Percentiles rank a stretch among this genome's conserved stretches.
Evolutionary conservation across 2,113 vertebrate species (phyloP).

Genomic region (Pongo abelii): DNA sequence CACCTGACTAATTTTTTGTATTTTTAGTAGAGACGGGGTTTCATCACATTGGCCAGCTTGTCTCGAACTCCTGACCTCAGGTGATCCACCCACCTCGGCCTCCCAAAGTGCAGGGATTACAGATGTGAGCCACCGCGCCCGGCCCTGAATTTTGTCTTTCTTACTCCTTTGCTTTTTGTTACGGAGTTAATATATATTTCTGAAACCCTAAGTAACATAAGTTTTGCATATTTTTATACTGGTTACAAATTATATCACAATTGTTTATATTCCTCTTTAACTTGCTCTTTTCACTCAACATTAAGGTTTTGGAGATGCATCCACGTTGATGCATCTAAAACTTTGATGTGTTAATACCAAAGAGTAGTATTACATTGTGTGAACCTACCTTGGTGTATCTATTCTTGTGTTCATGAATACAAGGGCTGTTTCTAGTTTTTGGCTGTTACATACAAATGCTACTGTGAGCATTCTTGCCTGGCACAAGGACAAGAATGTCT

Average conservation of each 20-base stretch:
- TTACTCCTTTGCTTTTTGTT: not conserved
- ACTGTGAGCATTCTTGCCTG: not conserved
- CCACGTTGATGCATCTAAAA: not conserved
- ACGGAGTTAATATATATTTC: not conserved
- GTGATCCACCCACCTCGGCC: not conserved
- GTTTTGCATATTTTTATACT: not conserved
- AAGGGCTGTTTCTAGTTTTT: not conserved
- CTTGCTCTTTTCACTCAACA: not conserved
- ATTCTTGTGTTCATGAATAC: fast-evolving
- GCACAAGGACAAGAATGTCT: not conserved
- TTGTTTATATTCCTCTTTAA: not conserved
- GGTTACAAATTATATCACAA: not conserved
- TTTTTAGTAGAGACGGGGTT: not conserved
- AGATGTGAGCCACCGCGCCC: not conserved
- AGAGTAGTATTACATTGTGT: too few species aligned
- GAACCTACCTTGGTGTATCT: too few species aligned
- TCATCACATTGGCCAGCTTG: not conserved
- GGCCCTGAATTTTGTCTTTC: not conserved
- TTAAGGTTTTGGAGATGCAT: not conserved
- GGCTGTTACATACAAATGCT: not conserved
- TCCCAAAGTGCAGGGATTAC: not conserved
- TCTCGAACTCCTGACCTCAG: not conserved
- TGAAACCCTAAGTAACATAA: not conserved
- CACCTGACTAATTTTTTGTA: not conserved
- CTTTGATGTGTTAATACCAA: not conserved